Evolutionary conservation across 2,113 vertebrate genomes (phyloP).

Genomic region (Tympanuchus pallidicinctus): DNA sequence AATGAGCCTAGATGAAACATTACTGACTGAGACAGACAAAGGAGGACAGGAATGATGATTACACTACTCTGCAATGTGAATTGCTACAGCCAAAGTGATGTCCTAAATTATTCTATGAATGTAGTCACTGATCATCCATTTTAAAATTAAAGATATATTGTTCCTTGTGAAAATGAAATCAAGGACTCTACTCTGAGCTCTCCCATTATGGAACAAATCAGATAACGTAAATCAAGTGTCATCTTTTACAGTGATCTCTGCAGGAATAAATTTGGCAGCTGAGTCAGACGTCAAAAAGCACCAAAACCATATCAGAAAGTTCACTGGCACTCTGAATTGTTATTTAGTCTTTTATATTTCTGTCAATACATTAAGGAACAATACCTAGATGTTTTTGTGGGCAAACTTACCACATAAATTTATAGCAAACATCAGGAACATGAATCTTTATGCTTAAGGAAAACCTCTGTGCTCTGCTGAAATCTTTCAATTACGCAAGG

Average conservation of each 20-base stretch:
- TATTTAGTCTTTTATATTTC: neutral
- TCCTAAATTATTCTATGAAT: conserved; percentile 32
- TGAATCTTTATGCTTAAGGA: neutral
- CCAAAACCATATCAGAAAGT: neutral
- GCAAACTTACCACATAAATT: neutral
- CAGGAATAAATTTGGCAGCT: conserved; percentile 49
- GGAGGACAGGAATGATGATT: conserved; percentile 22
- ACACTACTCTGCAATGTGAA: neutral
- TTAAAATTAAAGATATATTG: conserved; percentile 60
- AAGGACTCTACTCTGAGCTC: conserved; percentile 6
- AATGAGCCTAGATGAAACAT: conserved; percentile 28
- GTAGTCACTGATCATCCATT: conserved; percentile 16
- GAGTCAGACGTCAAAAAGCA: conserved; percentile 28
- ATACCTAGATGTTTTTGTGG: neutral
- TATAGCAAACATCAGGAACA: neutral
- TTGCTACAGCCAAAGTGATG: neutral
- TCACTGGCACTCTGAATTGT: neutral
- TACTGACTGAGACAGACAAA: conserved; percentile 2
- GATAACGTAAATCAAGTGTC: conserved; percentile 45
- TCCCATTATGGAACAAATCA: conserved; percentile 45
- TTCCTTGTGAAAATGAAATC: conserved; percentile 63
- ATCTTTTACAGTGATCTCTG: conserved; percentile 22
- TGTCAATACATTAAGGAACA: conserved; percentile 9
- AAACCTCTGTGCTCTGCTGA: neutral
- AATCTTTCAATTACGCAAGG: conserved; percentile 1